phyloP scores from a whole-genome alignment of 2,888 invertebrate species.

The Melieria picta region DNA sequence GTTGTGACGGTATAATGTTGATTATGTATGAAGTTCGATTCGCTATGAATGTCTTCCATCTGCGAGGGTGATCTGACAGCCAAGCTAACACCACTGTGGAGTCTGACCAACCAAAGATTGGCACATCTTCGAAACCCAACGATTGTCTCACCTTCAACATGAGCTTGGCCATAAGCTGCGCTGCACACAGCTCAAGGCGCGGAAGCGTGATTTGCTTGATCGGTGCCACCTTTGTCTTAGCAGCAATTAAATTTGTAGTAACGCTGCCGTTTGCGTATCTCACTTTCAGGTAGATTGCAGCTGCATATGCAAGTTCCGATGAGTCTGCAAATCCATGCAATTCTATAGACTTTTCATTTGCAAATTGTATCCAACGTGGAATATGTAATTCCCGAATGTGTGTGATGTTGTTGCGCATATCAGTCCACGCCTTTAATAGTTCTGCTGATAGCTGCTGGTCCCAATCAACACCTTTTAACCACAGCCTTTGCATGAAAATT shows the following conservation, averaged over 20 bases:
- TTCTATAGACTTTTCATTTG: slow-evolving; percentile 16
- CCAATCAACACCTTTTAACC: slow-evolving; percentile 28
- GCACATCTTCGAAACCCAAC: slow-evolving; percentile 1
- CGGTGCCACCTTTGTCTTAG: slow-evolving; percentile 33
- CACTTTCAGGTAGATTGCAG: slow-evolving; percentile 23
- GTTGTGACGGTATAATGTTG: slow-evolving; percentile 21
- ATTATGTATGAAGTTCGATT: slow-evolving; percentile 36
- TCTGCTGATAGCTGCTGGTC: slow-evolving; percentile 14
- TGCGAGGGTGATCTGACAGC: slow-evolving; percentile 23
- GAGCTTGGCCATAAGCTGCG: slow-evolving; percentile 33
- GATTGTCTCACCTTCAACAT: slow-evolving; percentile 17
- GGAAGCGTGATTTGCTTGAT: slow-evolving; percentile 35
- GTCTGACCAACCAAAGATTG: slow-evolving; percentile 31
- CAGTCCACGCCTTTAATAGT: neutral
- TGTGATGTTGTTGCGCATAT: slow-evolving; percentile 11
- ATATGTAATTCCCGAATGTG: slow-evolving; percentile 19
- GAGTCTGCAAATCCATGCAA: slow-evolving; percentile 38
- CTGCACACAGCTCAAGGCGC: slow-evolving; percentile 36
- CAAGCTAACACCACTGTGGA: slow-evolving; percentile 33
- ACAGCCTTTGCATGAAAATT: slow-evolving; percentile 13
- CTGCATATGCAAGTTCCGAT: slow-evolving; percentile 35
- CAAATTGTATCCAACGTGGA: no score
- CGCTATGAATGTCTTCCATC: slow-evolving; percentile 35
- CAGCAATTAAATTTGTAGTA: slow-evolving; percentile 15
- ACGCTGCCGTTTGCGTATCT: neutral